A percentile compares a stretch with the other conserved stretches of the same genome.
phyloP scores from a whole-genome alignment of 2,113 vertebrate genomes.

The Vulpes vulpes region DNA sequence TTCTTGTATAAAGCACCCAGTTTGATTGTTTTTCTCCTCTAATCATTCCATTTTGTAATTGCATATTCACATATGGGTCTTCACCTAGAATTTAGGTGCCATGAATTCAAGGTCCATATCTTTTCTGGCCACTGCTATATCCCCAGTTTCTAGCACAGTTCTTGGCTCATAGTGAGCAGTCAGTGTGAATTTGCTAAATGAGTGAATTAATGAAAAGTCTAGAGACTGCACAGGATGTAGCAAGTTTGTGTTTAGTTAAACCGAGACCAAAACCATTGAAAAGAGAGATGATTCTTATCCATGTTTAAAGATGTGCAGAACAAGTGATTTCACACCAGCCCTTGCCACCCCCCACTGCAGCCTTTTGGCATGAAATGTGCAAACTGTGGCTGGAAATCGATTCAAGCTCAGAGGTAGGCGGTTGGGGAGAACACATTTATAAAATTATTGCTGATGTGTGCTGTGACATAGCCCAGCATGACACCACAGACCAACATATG shows the following conservation, averaged over 20 bases:
- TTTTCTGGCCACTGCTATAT: background rate
- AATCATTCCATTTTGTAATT: conserved; percentile 11
- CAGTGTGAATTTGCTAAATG: background rate
- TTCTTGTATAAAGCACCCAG: background rate
- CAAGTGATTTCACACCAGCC: conserved; percentile 68
- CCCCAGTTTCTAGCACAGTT: background rate
- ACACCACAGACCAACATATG: background rate
- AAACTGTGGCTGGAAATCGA: conserved; percentile 76
- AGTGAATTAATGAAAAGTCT: background rate
- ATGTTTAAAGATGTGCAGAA: conserved; percentile 56
- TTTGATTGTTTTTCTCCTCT: too few species aligned
- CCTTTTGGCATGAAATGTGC: conserved; percentile 72
- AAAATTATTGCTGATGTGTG: conserved; percentile 60
- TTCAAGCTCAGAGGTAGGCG: conserved; percentile 67
- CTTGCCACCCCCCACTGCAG: background rate
- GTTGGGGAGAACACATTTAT: conserved; percentile 67
- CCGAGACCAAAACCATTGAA: conserved; percentile 4
- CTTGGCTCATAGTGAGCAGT: background rate
- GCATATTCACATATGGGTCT: background rate
- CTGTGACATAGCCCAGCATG: conserved; percentile 59
- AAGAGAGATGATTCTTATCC: conserved; percentile 44
- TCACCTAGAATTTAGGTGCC: background rate
- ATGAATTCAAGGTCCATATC: background rate
- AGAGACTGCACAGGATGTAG: background rate
- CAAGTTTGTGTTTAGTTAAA: conserved; percentile 13